A percentile compares a stretch with the other conserved stretches of the same genome.
Conservation (phyloP, 2,113 vertebrate species). For the Notarius quadriscutis region DNA sequence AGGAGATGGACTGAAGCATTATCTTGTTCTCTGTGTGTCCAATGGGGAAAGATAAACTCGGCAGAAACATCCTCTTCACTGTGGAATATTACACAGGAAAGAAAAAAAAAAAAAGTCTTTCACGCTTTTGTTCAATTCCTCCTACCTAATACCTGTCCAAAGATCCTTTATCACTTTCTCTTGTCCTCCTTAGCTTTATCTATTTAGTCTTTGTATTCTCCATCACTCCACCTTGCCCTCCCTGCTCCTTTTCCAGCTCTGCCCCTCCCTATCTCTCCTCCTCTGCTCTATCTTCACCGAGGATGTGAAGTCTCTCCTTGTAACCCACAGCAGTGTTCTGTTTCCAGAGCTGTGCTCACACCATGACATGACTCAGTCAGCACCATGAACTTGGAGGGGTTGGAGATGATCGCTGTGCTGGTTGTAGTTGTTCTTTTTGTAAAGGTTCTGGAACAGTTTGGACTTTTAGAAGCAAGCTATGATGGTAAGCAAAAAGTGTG, state of each 20-base stretch:
- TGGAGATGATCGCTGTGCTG: conserved; percentile 97
- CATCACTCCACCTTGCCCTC: conserved; percentile 28
- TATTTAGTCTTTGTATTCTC: conserved; percentile 47
- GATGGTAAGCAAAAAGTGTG: conserved; percentile 84
- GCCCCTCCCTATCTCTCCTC: conserved; percentile 36
- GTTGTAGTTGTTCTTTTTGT: conserved; percentile 94
- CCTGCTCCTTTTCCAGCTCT: conserved; percentile 28
- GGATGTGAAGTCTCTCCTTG: conserved; percentile 68
- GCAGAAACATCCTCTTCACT: conserved; percentile 37
- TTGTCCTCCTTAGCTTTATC: conserved; percentile 21
- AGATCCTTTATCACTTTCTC: conserved; percentile 46
- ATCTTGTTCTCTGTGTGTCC: conserved; percentile 15
- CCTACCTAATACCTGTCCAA: conserved; percentile 45
- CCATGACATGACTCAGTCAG: conserved; percentile 78
- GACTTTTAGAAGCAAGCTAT: conserved; percentile 87
- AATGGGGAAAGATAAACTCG: conserved; percentile 17
- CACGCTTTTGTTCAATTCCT: conserved; percentile 58
- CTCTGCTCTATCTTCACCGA: conserved; percentile 62
- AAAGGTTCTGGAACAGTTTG: conserved; percentile 96
- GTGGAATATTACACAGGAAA: conserved; percentile 45
- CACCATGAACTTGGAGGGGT: conserved; percentile 96
- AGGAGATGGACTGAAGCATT: conserved; percentile 21
- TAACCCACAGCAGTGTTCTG: conserved; percentile 78
- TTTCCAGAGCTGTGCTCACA: conserved; percentile 71
- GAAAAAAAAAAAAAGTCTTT: not conserved